A percentile compares a stretch with the other conserved stretches of the same genome.
phyloP scores from a whole-genome alignment of 2,113 vertebrate species.

The zebrafish (Danio rerio) region DNA sequence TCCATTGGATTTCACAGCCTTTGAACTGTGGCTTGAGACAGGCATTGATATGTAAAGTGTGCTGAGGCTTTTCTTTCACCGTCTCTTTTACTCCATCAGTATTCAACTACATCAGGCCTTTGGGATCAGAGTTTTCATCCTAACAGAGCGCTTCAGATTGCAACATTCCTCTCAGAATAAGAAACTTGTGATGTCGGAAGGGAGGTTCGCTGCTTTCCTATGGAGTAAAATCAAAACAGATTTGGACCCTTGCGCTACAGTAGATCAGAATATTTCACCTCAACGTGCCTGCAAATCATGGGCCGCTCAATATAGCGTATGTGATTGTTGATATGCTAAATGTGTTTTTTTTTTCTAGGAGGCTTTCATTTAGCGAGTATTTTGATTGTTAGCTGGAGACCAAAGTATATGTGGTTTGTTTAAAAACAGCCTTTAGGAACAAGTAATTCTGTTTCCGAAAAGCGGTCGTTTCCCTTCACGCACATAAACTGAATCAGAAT shows the following conservation, averaged over 20 bases:
- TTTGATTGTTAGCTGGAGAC: background rate
- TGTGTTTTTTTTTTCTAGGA: background rate
- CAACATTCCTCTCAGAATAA: constrained; percentile 25
- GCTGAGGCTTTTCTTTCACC: constrained; percentile 42
- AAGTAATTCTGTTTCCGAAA: background rate
- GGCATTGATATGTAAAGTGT: constrained; percentile 75
- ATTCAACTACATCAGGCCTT: constrained; percentile 50
- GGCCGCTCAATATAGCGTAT: background rate
- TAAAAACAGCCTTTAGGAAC: constrained; percentile 2
- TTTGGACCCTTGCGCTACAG: background rate
- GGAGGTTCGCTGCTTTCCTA: constrained; percentile 12
- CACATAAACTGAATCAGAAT: constrained; percentile 29
- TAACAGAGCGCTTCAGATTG: constrained; percentile 25
- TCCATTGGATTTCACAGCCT: constrained; percentile 22
- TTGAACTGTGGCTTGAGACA: constrained; percentile 39
- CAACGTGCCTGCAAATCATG: background rate
- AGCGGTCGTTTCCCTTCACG: background rate
- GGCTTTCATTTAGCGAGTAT: background rate
- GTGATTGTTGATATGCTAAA: background rate
- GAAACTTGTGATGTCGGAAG: constrained; percentile 45
- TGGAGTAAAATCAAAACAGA: constrained; percentile 35
- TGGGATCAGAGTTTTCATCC: constrained; percentile 43
- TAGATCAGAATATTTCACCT: background rate
- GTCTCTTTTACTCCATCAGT: constrained; percentile 47
- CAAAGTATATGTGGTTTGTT: background rate